Conservation (phyloP, 2,888 invertebrate species). For the Petrolisthes cinctipes region DNA sequence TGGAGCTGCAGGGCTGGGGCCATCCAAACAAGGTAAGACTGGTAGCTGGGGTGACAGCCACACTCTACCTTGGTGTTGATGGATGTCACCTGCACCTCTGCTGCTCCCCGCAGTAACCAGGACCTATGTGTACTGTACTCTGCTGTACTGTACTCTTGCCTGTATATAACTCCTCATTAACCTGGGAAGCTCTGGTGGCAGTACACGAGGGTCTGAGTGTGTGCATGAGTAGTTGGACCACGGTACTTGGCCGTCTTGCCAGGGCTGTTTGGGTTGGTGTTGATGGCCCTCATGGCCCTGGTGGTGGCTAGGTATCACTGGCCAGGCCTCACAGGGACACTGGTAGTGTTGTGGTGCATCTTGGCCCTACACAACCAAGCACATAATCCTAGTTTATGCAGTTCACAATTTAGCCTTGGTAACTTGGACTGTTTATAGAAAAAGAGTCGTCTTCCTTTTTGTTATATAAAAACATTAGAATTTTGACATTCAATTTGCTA, state of each 20-base stretch:
- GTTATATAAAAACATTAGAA: too few species aligned
- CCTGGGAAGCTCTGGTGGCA: neutral
- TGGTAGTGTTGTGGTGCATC: neutral
- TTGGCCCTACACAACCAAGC: neutral
- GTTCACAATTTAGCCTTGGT: too few species aligned
- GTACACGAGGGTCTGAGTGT: neutral
- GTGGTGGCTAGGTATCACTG: neutral
- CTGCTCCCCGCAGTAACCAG: constrained; percentile 17
- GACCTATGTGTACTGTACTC: constrained; percentile 6
- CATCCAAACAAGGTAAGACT: constrained; percentile 61
- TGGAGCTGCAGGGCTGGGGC: constrained; percentile 58
- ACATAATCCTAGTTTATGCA: too few species aligned
- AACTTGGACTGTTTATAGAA: too few species aligned
- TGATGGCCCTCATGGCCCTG: neutral
- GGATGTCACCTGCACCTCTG: constrained; percentile 27
- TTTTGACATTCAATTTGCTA: too few species aligned
- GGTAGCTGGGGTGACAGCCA: neutral
- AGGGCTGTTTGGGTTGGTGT: too few species aligned
- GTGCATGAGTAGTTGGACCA: neutral
- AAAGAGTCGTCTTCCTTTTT: too few species aligned
- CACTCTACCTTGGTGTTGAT: constrained; percentile 19
- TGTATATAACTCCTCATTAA: constrained; percentile 19
- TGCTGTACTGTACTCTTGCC: neutral
- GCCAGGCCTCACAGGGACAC: too few species aligned
- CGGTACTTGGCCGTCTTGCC: too few species aligned